A percentile compares a stretch with the other conserved stretches of the same genome.
phyloP scores from a whole-genome alignment of 2,797 vertebrate species.

The Etheostoma perlongum region DNA sequence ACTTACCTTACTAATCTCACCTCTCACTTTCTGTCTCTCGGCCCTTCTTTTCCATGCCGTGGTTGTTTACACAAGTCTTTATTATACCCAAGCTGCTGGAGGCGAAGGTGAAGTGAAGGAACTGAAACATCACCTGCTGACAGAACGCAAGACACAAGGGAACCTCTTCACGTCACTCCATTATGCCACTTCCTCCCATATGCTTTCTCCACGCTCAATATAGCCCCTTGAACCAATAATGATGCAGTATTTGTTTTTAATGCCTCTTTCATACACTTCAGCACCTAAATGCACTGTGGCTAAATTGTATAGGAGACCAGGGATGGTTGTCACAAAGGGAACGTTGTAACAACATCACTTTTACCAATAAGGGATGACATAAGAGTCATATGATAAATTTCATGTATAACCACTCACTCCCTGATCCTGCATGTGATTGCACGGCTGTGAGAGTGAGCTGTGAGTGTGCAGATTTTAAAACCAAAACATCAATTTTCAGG shows the following conservation, averaged over 20 bases:
- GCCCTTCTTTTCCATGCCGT: constrained; percentile 33
- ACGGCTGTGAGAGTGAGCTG: no score
- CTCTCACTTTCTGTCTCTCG: constrained; percentile 37
- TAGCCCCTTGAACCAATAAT: constrained; percentile 35
- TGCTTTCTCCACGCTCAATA: constrained; percentile 47
- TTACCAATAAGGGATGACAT: no score
- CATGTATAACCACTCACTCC: no score
- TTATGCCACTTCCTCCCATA: constrained; percentile 31
- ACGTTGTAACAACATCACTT: no score
- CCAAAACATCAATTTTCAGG: no score
- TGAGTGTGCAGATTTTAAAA: no score
- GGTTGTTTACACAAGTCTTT: constrained; percentile 64
- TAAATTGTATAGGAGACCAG: constrained; percentile 35
- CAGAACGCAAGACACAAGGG: constrained; percentile 48
- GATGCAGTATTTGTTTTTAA: constrained; percentile 52
- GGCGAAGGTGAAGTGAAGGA: constrained; percentile 52
- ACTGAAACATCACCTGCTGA: constrained; percentile 70
- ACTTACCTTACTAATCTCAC: constrained; percentile 54
- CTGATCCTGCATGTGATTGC: no score
- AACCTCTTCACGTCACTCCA: constrained; percentile 46
- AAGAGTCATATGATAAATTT: no score
- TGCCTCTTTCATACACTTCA: constrained; percentile 59
- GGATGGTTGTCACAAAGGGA: no score
- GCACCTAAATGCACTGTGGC: constrained; percentile 37
- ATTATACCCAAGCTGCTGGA: constrained; percentile 43